phyloP scores from a whole-genome alignment of 2,888 invertebrate genomes.

The Hirtodrosophila alboralis region DNA sequence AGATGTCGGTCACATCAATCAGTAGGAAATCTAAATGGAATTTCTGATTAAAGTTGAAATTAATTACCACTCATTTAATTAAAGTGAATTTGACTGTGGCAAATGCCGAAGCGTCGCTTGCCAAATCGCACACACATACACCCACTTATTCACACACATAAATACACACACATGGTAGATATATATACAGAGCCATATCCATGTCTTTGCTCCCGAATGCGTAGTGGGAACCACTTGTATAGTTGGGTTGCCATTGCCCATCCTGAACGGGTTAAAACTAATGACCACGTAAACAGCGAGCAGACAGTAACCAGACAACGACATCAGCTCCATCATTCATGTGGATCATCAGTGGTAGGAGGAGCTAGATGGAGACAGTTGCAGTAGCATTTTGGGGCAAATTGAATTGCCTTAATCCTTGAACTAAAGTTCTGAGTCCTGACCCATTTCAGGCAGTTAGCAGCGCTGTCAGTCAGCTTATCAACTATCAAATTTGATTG shows the following conservation, averaged over 20 bases:
- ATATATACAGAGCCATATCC: constrained; percentile 44
- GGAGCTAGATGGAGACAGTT: constrained; percentile 4
- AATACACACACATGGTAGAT: constrained; percentile 16
- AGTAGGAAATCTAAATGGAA: constrained; percentile 82
- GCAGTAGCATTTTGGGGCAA: constrained; percentile 20
- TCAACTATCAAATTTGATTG: constrained; percentile 76
- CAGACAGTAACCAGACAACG: constrained; percentile 82
- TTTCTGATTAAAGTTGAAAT: constrained; percentile 84
- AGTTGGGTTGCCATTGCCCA: constrained; percentile 41
- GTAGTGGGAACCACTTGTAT: constrained; percentile 5
- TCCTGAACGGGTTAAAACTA: constrained; percentile 77
- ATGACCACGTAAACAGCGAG: constrained; percentile 80
- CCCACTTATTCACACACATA: constrained; percentile 4
- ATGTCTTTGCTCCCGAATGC: constrained; percentile 7
- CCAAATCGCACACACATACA: constrained; percentile 29
- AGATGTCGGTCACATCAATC: constrained; percentile 81
- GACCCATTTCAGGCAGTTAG: constrained; percentile 63
- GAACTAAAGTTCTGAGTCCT: constrained; percentile 31
- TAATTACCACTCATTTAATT: constrained; percentile 84
- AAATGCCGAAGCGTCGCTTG: constrained; percentile 48
- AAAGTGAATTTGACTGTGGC: constrained; percentile 82
- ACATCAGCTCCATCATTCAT: constrained; percentile 73
- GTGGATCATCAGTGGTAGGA: constrained; percentile 41
- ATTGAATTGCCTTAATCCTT: constrained; percentile 37
- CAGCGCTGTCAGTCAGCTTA: constrained; percentile 67